A percentile compares a stretch with the other conserved stretches of the same genome.
These are phyloP conservation scores for Nysson spinosus DNA, from an alignment of 2,888 invertebrate genomes.

Conservation along the genomic window DNA sequence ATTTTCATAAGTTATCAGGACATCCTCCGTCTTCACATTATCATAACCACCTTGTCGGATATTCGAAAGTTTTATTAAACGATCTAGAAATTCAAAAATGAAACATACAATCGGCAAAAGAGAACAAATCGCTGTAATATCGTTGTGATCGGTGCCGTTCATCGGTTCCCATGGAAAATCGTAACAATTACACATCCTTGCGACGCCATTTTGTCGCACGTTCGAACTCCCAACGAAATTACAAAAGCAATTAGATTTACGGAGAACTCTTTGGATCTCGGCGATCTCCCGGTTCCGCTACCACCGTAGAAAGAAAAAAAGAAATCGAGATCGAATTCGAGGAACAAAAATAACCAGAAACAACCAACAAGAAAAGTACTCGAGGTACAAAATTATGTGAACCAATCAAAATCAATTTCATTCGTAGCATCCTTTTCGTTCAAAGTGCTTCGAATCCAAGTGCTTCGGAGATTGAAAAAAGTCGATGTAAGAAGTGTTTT, in stretches of 20 bases:
- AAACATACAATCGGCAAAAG: constrained; percentile 49
- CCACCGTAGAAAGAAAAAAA: constrained; percentile 34
- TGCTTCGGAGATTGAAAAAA: too few relatives aligned
- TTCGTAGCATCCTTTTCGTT: too few relatives aligned
- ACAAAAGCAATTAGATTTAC: constrained; percentile 18
- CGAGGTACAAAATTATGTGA: constrained; percentile 10
- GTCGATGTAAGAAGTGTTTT: too few relatives aligned
- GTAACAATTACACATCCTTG: too few relatives aligned
- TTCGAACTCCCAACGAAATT: background rate
- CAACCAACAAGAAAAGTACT: constrained; percentile 4
- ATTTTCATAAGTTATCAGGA: constrained; percentile 48
- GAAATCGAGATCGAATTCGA: constrained; percentile 8
- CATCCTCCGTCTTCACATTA: constrained; percentile 45
- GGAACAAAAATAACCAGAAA: background rate
- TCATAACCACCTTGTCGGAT: too few relatives aligned
- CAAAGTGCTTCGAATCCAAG: constrained; percentile 28
- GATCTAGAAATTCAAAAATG: constrained; percentile 51
- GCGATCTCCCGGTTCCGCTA: constrained; percentile 34
- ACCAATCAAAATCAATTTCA: constrained; percentile 15
- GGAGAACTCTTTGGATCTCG: constrained; percentile 47
- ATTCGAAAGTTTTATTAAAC: constrained; percentile 46
- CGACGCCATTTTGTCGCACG: too few relatives aligned
- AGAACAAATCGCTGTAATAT: constrained; percentile 45
- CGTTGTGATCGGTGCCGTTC: too few relatives aligned
- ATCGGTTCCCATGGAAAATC: too few relatives aligned